phyloP scores from a whole-genome alignment of 2,888 invertebrate species.

The Mycalesis mineus region DNA sequence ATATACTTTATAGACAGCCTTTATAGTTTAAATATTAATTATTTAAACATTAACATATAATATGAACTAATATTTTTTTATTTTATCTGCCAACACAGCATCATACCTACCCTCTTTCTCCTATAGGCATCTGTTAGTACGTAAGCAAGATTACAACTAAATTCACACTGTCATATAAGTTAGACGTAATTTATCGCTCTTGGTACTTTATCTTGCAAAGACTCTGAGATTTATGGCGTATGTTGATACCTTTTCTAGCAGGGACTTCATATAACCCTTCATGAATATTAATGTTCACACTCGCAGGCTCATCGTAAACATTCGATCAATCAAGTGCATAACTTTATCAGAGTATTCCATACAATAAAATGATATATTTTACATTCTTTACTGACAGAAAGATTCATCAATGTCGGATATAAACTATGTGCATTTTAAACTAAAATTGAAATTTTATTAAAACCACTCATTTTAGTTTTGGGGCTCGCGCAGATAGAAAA shows the following conservation, averaged over 20 bases:
- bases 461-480: too few species aligned
- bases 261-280: slow-evolving; percentile 12
- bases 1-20: too few species aligned
- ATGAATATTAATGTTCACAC: slow-evolving; percentile 12
- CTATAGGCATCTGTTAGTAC: not conserved
- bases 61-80: too few species aligned
- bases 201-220: slow-evolving; percentile 13
- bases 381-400: not conserved
- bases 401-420: not conserved
- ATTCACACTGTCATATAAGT: slow-evolving; percentile 10
- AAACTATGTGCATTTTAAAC: too few species aligned
- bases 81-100: too few species aligned
- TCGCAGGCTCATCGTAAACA: not conserved
- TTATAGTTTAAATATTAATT: too few species aligned
- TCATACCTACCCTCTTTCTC: not conserved
- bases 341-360: not conserved
- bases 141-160: slow-evolving; percentile 1
- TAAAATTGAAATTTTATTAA: too few species aligned
- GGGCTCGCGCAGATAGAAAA: too few species aligned
- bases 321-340: slow-evolving; percentile 9
- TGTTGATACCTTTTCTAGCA: slow-evolving; percentile 13
- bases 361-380: not conserved
- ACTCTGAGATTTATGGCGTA: slow-evolving; percentile 10
- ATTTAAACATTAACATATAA: too few species aligned
- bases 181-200: slow-evolving; percentile 7